phyloP scores from a whole-genome alignment of 2,113 vertebrate genomes.

The Phrynocephalus versicolor region DNA sequence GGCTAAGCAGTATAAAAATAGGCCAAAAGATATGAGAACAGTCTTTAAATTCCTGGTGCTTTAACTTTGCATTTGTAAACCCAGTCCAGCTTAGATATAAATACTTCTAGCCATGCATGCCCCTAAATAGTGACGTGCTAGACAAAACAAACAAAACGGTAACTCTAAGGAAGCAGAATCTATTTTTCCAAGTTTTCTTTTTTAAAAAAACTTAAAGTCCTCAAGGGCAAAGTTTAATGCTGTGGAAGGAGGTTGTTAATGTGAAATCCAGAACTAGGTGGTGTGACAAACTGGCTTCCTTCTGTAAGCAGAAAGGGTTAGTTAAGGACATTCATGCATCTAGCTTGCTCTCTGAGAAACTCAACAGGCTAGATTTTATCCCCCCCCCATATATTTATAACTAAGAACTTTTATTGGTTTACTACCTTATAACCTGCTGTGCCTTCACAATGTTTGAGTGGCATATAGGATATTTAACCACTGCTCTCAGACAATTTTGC shows the following conservation, averaged over 20 bases:
- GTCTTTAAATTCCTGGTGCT: not conserved
- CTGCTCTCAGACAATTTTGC: not conserved
- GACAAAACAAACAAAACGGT: conserved; percentile 27
- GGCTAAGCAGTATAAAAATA: conserved; percentile 31
- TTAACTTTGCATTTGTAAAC: not conserved
- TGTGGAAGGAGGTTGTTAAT: conserved; percentile 80
- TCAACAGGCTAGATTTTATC: conserved; percentile 31
- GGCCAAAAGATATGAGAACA: conserved; percentile 42
- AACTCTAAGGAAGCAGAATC: conserved; percentile 56
- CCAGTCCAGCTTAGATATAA: conserved; percentile 5
- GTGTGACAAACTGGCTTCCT: conserved; percentile 75
- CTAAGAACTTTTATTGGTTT: not conserved
- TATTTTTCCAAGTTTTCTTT: conserved; percentile 60
- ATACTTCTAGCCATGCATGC: conserved; percentile 53
- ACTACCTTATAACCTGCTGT: not conserved
- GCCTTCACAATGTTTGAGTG: not conserved
- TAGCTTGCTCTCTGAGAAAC: conserved; percentile 47
- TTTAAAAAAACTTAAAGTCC: conserved; percentile 76
- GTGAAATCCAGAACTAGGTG: conserved; percentile 82
- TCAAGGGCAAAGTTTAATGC: conserved; percentile 79
- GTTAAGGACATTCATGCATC: conserved; percentile 76
- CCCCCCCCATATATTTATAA: conserved; percentile 1
- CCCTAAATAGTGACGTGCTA: conserved; percentile 58
- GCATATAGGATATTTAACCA: not conserved
- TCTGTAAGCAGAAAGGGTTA: conserved; percentile 72